Evolutionary conservation across 2,888 invertebrate species (phyloP).

Genomic region (Diarsia brunnea): DNA sequence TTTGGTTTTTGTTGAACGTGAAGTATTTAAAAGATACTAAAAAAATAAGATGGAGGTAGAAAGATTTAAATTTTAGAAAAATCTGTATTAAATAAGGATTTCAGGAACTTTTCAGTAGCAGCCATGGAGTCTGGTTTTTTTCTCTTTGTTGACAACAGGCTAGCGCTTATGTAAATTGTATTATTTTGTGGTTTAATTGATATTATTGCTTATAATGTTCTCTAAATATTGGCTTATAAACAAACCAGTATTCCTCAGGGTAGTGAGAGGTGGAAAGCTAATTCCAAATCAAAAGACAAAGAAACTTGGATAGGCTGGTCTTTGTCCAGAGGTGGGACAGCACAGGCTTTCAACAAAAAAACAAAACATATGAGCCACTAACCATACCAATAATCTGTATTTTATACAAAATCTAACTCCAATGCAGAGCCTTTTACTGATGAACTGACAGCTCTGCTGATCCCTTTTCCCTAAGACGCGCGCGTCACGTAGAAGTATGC

Average conservation of each 20-base stretch:
- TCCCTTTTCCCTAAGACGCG: constrained; percentile 11
- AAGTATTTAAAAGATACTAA: background rate
- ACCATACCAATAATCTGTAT: background rate
- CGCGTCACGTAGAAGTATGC: constrained; percentile 56
- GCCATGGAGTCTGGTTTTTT: too few relatives aligned
- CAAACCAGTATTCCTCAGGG: background rate
- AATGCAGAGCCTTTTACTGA: too few relatives aligned
- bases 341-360: background rate
- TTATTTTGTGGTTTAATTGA: too few relatives aligned
- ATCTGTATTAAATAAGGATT: too few relatives aligned
- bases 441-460: constrained; percentile 5
- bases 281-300: background rate
- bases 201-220: background rate
- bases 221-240: background rate
- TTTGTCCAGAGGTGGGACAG: background rate
- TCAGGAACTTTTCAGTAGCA: too few relatives aligned
- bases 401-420: background rate
- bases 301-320: background rate
- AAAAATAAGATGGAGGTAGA: background rate
- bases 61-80: background rate
- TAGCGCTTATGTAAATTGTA: too few relatives aligned
- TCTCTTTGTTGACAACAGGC: too few relatives aligned
- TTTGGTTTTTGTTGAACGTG: background rate
- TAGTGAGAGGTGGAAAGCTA: background rate
- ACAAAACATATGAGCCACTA: background rate